Percentiles rank a stretch among this genome's conserved stretches.
These are phyloP conservation scores for Orestias chungarensis DNA, from an alignment of 2,797 vertebrate species.

Conservation along the genomic window DNA sequence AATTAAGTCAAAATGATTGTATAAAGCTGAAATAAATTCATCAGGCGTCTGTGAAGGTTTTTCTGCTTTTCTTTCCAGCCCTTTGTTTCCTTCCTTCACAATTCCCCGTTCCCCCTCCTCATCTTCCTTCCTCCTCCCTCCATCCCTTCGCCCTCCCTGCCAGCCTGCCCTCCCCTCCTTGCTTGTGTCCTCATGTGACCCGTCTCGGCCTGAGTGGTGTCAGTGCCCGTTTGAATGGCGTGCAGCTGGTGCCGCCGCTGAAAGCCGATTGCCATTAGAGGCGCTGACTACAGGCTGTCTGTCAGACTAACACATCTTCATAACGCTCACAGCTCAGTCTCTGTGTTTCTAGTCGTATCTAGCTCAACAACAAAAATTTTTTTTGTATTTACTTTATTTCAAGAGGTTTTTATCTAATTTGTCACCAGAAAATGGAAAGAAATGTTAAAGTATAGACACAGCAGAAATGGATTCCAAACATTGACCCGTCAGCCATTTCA, in stretches of 20 bases:
- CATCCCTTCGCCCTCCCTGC: slow-evolving; percentile 32
- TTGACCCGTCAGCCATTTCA: slow-evolving; percentile 43
- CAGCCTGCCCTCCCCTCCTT: slow-evolving; percentile 10
- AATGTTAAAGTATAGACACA: slow-evolving; percentile 14
- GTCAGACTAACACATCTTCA: slow-evolving; percentile 33
- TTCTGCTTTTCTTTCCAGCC: slow-evolving; percentile 48
- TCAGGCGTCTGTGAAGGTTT: slow-evolving; percentile 18
- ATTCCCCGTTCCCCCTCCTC: background rate
- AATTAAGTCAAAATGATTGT: slow-evolving; percentile 7
- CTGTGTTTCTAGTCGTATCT: slow-evolving; percentile 5
- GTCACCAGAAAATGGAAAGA: slow-evolving; percentile 12
- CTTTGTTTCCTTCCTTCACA: slow-evolving; percentile 50
- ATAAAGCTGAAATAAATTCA: background rate
- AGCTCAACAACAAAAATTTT: background rate
- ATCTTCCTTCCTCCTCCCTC: slow-evolving; percentile 33
- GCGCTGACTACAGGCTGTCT: slow-evolving; percentile 32
- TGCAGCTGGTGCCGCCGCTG: slow-evolving; percentile 67
- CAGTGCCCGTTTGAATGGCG: slow-evolving; percentile 55
- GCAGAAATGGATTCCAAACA: slow-evolving; percentile 6
- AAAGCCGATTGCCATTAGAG: slow-evolving; percentile 48
- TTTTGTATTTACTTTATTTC: background rate
- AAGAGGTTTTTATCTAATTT: slow-evolving; percentile 21
- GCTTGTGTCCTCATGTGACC: slow-evolving; percentile 71
- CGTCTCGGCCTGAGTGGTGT: slow-evolving; percentile 52
- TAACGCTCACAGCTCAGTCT: slow-evolving; percentile 10